Evolutionary conservation across 2,888 invertebrate species (phyloP), one percentile per base, ranked within the genome.

Genomic region (Eudemis profundana): DNA sequence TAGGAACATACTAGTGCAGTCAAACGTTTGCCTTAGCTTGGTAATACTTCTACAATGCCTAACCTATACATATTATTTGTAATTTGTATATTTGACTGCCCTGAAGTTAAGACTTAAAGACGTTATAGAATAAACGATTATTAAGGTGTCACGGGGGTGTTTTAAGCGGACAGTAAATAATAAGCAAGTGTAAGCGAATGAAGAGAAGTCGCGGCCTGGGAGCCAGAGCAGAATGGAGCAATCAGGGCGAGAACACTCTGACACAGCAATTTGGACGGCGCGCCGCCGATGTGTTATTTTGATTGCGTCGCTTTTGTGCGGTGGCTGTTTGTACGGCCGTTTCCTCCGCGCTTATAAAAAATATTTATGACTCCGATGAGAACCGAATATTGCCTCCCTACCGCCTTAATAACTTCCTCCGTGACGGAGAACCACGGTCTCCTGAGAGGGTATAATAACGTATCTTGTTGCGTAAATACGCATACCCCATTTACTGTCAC

Each of bases 201-300:
- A 79, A 81, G 79, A 78, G 74, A 74, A 72, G 72, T 70, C 74
- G 76, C 73, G 74, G 74, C 73, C 74, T 74, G 77, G 79, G 76
- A 80, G 83, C 79, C 76, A 79, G 78, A 85, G 81, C 81, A 88
- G 87, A 90, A 90, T 87, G 81, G 86, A 87, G 87, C 89, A 91
- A 91, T 90, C 90, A 89, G 83, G 79, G 84, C 81, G 85, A 83
- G 85, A 86, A 86, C 86, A 87, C 86, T 88, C 85, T 90, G 90
- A 89, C 89, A 87, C 85, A 88, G 89, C 89, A 88, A 89, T 90
- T 90, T 86, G 84, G 86, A 79, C 81, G 81, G 82, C 79, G 83
- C 82, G 77, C 71, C 75, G 79, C 79, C 86, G 81, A 89, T 87
- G 86, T 89, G 85, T 89, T 89, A 87, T 89, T 90, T 87, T 89